A percentile compares a stretch with the other conserved stretches of the same genome.
These are phyloP conservation scores for Chouioia cunea DNA, from an alignment of 2,888 invertebrate genomes.

Conservation along the genomic window DNA sequence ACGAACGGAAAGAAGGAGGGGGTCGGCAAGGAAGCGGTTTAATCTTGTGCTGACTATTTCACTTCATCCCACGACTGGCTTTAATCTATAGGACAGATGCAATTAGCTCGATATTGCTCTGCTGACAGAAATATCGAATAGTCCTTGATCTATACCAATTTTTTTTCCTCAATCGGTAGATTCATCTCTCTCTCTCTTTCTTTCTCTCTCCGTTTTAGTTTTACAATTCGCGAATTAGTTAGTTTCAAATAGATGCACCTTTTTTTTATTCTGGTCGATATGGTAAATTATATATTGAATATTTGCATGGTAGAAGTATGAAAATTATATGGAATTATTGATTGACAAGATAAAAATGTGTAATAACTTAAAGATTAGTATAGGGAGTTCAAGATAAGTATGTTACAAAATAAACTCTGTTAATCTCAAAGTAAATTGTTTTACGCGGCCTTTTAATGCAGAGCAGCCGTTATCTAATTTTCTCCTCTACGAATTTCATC, in stretches of 20 bases:
- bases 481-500: too few species aligned
- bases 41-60: slow-evolving; percentile 43
- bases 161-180: slow-evolving; percentile 12
- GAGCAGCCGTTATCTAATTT: too few species aligned
- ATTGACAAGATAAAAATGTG: too few species aligned
- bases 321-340: too few species aligned
- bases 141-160: slow-evolving; percentile 48
- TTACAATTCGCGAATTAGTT: slow-evolving; percentile 7
- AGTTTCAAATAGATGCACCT: background rate
- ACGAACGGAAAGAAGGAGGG: slow-evolving; percentile 29
- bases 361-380: too few species aligned
- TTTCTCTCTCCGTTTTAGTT: slow-evolving; percentile 5
- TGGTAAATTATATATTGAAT: too few species aligned
- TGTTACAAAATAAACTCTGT: too few species aligned
- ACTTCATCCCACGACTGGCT: slow-evolving; percentile 57
- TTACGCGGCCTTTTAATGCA: too few species aligned
- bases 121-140: slow-evolving; percentile 65
- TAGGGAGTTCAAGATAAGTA: too few species aligned
- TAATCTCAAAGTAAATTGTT: too few species aligned
- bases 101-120: slow-evolving; percentile 65
- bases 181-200: slow-evolving; percentile 3
- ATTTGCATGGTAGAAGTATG: too few species aligned
- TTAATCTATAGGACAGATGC: slow-evolving; percentile 64
- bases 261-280: background rate
- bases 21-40: slow-evolving; percentile 35